Conservation (phyloP, 2,797 vertebrate species). For the Megaceryle alcyon region DNA sequence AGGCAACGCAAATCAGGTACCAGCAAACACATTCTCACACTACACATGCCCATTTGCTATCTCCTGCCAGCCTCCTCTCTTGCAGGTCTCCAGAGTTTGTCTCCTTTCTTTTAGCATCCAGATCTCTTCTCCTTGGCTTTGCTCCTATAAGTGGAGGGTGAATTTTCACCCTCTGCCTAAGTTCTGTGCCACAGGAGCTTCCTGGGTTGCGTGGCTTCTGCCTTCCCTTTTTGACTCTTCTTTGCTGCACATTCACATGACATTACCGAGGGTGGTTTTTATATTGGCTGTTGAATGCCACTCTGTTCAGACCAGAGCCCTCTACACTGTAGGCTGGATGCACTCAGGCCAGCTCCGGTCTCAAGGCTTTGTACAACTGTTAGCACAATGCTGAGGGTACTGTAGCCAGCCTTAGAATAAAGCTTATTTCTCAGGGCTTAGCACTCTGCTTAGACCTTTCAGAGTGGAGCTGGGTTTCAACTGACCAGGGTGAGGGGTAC, state of each 20-base stretch:
- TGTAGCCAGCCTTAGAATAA: neutral
- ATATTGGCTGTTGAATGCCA: neutral
- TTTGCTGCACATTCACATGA: neutral
- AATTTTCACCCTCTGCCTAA: neutral
- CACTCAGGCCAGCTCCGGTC: neutral
- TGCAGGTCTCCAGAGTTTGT: neutral
- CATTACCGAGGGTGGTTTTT: neutral
- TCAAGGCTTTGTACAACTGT: fast-evolving
- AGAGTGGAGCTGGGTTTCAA: neutral
- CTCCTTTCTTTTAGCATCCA: no score
- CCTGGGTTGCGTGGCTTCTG: fast-evolving
- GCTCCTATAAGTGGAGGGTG: neutral
- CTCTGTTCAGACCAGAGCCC: neutral
- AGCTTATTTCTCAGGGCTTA: neutral
- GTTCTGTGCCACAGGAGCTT: neutral
- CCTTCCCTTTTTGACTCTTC: neutral
- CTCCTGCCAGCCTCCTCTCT: neutral
- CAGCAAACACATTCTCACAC: neutral
- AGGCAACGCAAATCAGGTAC: neutral
- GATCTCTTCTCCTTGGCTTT: neutral
- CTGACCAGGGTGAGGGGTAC: neutral
- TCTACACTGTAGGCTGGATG: neutral
- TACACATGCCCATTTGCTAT: neutral
- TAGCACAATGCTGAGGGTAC: neutral
- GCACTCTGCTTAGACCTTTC: neutral